phyloP scores from a whole-genome alignment of 2,113 vertebrate genomes.

The Meles meles region DNA sequence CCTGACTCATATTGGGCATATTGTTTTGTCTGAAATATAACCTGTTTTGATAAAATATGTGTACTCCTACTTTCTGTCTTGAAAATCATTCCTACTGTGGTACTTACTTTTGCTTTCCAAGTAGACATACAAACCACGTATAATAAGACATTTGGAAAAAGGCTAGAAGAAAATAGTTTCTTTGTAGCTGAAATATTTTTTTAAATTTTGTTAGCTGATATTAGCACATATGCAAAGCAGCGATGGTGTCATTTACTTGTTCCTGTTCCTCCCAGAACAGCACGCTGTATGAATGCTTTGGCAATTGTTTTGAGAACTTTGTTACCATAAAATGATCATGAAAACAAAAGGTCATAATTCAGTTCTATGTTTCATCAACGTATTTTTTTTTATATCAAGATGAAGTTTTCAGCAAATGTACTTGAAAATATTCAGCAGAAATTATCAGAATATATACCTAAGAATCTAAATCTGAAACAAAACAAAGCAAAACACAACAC shows the following conservation, averaged over 20 bases:
- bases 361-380: not conserved
- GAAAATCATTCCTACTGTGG: not conserved
- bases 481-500: not conserved
- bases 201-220: not conserved
- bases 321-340: not conserved
- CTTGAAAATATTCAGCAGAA: not conserved
- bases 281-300: not conserved
- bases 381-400: not conserved
- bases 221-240: not conserved
- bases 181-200: not conserved
- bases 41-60: not conserved
- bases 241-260: not conserved
- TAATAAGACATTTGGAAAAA: not conserved
- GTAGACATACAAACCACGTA: not conserved
- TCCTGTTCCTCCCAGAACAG: fast-evolving
- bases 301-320: not conserved
- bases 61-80: not conserved
- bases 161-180: not conserved
- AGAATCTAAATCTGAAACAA: not conserved
- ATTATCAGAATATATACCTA: not conserved
- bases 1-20: not conserved
- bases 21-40: not conserved
- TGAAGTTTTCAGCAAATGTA: not conserved
- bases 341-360: not conserved
- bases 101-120: not conserved